Evolutionary conservation across 2,113 vertebrate species (phyloP).

Genomic region (Acanthisitta chloris): DNA sequence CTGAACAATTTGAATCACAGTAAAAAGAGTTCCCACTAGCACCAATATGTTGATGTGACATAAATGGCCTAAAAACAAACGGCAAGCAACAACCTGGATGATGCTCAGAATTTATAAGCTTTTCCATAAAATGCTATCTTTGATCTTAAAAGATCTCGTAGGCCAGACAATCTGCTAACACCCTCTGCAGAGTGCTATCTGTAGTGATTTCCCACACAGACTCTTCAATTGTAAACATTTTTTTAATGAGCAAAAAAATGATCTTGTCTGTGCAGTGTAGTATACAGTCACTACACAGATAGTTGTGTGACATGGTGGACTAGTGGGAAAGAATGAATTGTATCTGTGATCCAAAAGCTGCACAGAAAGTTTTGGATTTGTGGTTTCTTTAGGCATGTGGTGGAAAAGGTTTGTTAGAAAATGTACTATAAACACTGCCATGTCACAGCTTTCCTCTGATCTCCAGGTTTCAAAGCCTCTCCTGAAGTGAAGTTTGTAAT

Average conservation of each 20-base stretch:
- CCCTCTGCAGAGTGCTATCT: not conserved
- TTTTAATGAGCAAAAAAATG: not conserved
- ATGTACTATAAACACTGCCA: not conserved
- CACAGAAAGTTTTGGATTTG: not conserved
- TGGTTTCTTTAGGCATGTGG: not conserved
- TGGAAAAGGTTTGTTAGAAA: not conserved
- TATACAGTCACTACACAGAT: not conserved
- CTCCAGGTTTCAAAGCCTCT: not conserved
- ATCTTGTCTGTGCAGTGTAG: not conserved
- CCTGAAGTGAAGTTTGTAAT: constrained; percentile 7
- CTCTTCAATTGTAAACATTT: not conserved
- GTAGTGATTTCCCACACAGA: not conserved
- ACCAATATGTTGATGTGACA: not conserved
- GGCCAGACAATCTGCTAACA: not conserved
- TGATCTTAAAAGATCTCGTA: not conserved
- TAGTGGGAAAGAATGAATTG: not conserved
- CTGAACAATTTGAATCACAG: not conserved
- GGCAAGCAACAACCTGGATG: not conserved
- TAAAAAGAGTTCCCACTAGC: not conserved
- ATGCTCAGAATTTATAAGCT: not conserved
- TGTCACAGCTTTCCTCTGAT: not conserved
- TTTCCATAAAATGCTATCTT: not conserved
- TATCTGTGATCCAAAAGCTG: not conserved
- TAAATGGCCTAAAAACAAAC: not conserved
- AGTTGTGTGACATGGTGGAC: not conserved